Evolutionary conservation across 2,797 vertebrate genomes (phyloP), one percentile per base, ranked within the genome.

Genomic region (Sciurus vulgaris): DNA sequence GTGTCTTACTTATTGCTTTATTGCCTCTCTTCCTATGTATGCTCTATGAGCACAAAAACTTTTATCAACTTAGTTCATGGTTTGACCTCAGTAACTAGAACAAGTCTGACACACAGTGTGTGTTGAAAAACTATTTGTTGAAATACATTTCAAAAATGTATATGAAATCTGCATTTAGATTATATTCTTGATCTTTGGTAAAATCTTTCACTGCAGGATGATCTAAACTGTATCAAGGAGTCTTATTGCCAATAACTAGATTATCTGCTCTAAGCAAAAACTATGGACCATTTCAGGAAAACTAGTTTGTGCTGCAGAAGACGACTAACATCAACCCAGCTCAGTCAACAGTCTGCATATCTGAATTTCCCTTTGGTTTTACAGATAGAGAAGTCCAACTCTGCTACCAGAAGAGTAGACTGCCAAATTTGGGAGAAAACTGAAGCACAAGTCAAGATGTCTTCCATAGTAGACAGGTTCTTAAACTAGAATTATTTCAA

Each of bases 101-200:
- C 20, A 93, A 51, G 9, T 47, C n/a, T 28, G 5, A 54, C 3
- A 47, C 28, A 73, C 4, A 84, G 28, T 44, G 72, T 6, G 26
- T 86, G 33, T 13, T 79, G 33, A 83, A 69, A 26, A 95, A 90
- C 74, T 79, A 61, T 56, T 72, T 92, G 13, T 63, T 94, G 49
- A 94, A 51, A 89, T 77, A 47, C 93, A 65, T 44, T 92, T 93
- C 38, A 78, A 96, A 92, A 85, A 9, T 65, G 2, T 44, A 59
- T 69, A 73, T 56, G 12, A 70, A 93, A 86, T 91, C 33, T 70
- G 11, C 67, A 84, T 93, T 74, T 83, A 73, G 61, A 22, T 65
- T 87, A 11, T 65, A 88, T 84, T 76, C 38, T 41, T 13, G 89
- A 81, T 11, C 13, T 59, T 86, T 81, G 67, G 3, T 81, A 93